Evolutionary conservation across 1,140 invertebrate genomes (phyloP).

Genomic region (Achroia grisella): DNA sequence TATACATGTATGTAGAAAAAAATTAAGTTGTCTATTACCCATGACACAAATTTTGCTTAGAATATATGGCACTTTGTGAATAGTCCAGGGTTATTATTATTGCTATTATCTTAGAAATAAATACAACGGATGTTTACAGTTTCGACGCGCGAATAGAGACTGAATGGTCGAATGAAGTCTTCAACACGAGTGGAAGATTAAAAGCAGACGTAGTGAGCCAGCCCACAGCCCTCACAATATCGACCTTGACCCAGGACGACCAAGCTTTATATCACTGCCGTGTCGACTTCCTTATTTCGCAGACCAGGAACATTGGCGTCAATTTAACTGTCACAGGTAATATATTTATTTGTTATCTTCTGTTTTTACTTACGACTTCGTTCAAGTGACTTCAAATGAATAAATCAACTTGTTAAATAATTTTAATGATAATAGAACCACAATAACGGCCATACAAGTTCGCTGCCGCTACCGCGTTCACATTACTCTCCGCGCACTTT

Average conservation of each 20-base stretch:
- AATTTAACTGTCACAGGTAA: conserved; percentile 85
- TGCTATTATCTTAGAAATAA: neutral
- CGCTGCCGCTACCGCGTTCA: too few species aligned
- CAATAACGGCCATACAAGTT: too few species aligned
- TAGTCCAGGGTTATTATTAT: too few species aligned
- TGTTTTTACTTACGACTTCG: too few species aligned
- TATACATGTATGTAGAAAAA: too few species aligned
- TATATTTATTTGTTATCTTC: conserved; percentile 20
- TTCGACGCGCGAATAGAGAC: conserved; percentile 68
- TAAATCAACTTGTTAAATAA: too few species aligned
- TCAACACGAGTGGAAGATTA: conserved; percentile 73
- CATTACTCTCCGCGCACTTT: too few species aligned
- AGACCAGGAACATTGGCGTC: conserved; percentile 81
- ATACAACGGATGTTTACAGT: conserved; percentile 34
- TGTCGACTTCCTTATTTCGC: conserved; percentile 82
- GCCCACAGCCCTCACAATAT: conserved; percentile 74
- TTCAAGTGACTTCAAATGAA: too few species aligned
- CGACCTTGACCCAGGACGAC: conserved; percentile 75
- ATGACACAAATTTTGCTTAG: too few species aligned
- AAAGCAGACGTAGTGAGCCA: conserved; percentile 69
- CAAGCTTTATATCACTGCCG: conserved; percentile 82
- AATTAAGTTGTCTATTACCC: too few species aligned
- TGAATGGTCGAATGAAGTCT: conserved; percentile 61
- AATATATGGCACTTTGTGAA: too few species aligned
- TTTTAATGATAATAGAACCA: too few species aligned